Evolutionary conservation across 2,113 vertebrate species (phyloP).

Genomic region (Chascanopsetta lugubris): DNA sequence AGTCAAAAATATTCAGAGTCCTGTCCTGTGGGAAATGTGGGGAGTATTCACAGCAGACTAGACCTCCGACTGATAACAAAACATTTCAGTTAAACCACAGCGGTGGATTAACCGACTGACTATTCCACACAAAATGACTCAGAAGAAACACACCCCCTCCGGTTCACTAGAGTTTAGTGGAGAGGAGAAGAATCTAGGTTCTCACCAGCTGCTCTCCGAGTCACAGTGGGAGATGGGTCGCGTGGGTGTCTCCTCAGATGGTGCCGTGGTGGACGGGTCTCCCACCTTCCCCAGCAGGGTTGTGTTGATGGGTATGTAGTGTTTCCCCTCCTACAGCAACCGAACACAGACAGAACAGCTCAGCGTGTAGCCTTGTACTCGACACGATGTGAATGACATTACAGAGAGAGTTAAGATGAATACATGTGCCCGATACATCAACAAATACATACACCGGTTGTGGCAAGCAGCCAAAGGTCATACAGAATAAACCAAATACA

Average conservation of each 20-base stretch:
- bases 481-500: slow-evolving; percentile 40
- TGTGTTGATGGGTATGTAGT: slow-evolving; percentile 95
- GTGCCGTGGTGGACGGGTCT: slow-evolving; percentile 67
- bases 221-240: slow-evolving; percentile 80
- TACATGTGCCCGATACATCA: neutral
- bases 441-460: slow-evolving; percentile 5
- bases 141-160: neutral
- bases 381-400: slow-evolving; percentile 1
- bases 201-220: slow-evolving; percentile 85
- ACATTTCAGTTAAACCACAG: neutral
- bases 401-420: neutral
- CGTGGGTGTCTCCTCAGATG: slow-evolving; percentile 77
- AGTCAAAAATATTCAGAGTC: no score
- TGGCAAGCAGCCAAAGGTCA: slow-evolving; percentile 50
- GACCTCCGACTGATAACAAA: neutral
- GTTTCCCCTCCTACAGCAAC: slow-evolving; percentile 88
- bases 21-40: no score
- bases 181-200: neutral
- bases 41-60: no score
- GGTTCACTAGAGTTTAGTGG: neutral
- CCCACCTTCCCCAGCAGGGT: slow-evolving; percentile 82
- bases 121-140: neutral
- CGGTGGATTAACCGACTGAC: neutral
- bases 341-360: slow-evolving; percentile 36
- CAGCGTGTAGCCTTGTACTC: neutral